Percentiles rank a stretch among this genome's conserved stretches.
phyloP scores from a whole-genome alignment of 2,888 invertebrate species.

The Xestia c-nigrum region DNA sequence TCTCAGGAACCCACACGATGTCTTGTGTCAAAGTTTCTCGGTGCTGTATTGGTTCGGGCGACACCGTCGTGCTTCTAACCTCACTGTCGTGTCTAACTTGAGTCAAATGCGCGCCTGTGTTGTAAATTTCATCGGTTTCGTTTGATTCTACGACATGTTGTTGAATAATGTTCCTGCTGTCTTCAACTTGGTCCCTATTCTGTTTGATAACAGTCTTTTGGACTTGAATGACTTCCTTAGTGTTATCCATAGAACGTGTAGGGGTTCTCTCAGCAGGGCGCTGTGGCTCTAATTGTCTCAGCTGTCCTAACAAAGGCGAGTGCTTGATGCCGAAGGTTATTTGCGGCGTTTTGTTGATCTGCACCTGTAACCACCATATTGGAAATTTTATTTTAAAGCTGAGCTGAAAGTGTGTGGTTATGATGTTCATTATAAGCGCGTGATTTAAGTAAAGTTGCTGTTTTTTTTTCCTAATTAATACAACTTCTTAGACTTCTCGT shows the following conservation, averaged over 20 bases:
- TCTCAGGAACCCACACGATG: slow-evolving; percentile 86
- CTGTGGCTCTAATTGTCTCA: slow-evolving; percentile 79
- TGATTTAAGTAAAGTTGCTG: neutral
- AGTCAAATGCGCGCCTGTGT: slow-evolving; percentile 79
- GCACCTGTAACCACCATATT: slow-evolving; percentile 77
- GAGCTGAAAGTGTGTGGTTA: neutral
- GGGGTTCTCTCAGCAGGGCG: slow-evolving; percentile 65
- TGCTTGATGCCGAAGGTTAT: slow-evolving; percentile 96
- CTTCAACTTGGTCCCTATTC: slow-evolving; percentile 62
- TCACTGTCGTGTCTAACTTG: slow-evolving; percentile 81
- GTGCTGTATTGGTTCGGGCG: slow-evolving; percentile 82
- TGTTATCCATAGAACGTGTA: slow-evolving; percentile 43
- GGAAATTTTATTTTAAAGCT: neutral
- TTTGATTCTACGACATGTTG: slow-evolving; percentile 60
- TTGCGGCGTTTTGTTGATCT: slow-evolving; percentile 82
- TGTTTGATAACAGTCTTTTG: slow-evolving; percentile 56
- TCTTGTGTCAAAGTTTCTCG: slow-evolving; percentile 83
- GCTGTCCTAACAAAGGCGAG: slow-evolving; percentile 93
- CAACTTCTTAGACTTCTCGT: neutral
- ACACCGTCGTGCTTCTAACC: slow-evolving; percentile 80
- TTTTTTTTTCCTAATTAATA: neutral
- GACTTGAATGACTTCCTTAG: slow-evolving; percentile 44
- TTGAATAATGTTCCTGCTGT: slow-evolving; percentile 61
- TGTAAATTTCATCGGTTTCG: slow-evolving; percentile 50
- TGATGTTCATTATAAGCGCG: neutral